Conservation (phyloP, 2,888 invertebrate species). For the Archaeoteleia sp. region DNA sequence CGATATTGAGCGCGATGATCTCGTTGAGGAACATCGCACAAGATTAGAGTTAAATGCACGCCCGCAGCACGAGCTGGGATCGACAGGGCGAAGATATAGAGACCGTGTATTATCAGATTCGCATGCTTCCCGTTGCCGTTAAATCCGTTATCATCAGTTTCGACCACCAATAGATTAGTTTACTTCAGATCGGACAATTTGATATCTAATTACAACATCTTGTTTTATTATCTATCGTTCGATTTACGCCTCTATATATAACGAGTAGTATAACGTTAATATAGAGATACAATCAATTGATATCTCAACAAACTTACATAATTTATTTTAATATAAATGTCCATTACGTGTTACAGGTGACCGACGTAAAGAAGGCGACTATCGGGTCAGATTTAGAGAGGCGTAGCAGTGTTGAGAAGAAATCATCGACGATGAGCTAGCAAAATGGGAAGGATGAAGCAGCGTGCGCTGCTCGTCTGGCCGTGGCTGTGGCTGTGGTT, state of each 20-base stretch:
- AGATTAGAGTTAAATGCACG: conserved; percentile 42
- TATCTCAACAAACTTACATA: neutral
- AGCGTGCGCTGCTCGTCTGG: conserved; percentile 70
- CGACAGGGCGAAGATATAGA: conserved; percentile 31
- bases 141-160: conserved; percentile 31
- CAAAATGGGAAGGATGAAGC: conserved; percentile 71
- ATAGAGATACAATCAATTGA: neutral
- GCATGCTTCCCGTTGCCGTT: conserved; percentile 32
- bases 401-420: conserved; percentile 14
- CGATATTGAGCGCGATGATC: conserved; percentile 38
- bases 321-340: no score
- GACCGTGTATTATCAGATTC: conserved; percentile 34
- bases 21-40: conserved; percentile 36
- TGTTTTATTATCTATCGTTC: neutral
- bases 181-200: conserved; percentile 17
- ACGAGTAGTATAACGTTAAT: no score
- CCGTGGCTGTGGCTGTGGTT: conserved; percentile 73
- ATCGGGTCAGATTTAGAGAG: neutral
- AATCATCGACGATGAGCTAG: conserved; percentile 70
- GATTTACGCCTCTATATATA: no score
- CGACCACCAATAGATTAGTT: conserved; percentile 35
- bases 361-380: conserved; percentile 1
- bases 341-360: conserved; percentile 50
- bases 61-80: conserved; percentile 23
- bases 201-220: conserved; percentile 32